Evolutionary conservation across 1,140 invertebrate species (phyloP).

Genomic region (Chrysoperla carnea): DNA sequence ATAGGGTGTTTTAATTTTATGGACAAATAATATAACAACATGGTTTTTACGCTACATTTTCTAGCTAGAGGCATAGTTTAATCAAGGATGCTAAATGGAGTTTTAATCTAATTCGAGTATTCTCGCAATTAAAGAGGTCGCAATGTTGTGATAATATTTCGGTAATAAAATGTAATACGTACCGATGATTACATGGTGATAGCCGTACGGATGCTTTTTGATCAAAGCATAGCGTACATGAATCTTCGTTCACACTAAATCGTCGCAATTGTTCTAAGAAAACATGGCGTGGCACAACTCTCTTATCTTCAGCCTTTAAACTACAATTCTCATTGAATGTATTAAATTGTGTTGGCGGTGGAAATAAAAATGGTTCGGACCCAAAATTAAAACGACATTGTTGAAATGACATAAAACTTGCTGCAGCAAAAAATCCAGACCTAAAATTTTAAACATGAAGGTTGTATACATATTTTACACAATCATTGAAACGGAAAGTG

Average conservation of each 20-base stretch:
- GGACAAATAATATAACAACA: no score
- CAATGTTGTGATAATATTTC: no score
- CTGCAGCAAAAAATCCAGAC: conserved; percentile 79
- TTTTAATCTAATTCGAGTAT: no score
- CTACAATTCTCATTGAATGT: conserved; percentile 63
- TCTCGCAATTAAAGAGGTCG: no score
- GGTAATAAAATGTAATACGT: conserved; percentile 15
- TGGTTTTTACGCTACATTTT: no score
- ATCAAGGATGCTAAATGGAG: no score
- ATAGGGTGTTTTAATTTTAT: no score
- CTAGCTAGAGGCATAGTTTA: no score
- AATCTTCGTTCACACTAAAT: conserved; percentile 64
- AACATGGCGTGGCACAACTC: conserved; percentile 54
- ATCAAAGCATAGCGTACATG: conserved; percentile 79
- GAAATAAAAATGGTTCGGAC: conserved; percentile 56
- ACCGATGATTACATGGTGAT: conserved; percentile 66
- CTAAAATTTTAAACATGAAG: conserved; percentile 31
- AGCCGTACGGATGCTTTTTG: conserved; percentile 53
- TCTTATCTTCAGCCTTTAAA: conserved; percentile 51
- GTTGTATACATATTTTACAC: no score
- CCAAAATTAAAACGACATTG: conserved; percentile 92
- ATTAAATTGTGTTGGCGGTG: conserved; percentile 46
- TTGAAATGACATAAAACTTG: conserved; percentile 92
- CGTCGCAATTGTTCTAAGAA: conserved; percentile 53
- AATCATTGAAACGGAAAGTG: no score